Evolutionary conservation across 30 jellyfish, hydroid and myxozoan genomes (phyloP), one percentile per base, ranked within the genome.

Genomic region (Sanderia malayensis): DNA sequence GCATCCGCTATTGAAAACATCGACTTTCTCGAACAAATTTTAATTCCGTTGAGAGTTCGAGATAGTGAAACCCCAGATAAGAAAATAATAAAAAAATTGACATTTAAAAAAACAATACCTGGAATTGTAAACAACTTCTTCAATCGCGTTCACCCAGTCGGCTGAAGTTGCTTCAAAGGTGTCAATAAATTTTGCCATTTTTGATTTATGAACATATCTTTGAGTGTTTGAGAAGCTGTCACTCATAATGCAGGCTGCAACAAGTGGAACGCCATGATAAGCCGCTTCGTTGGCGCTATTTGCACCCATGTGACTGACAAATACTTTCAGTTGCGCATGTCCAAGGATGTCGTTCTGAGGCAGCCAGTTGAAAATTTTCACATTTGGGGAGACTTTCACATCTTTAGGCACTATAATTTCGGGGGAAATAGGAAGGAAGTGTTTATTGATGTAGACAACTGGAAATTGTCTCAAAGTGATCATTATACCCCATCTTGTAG

Each of bases 281-380:
- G 92, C 92, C 2, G 83, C 92, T 41, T 80, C 92, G 62, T 45
- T 18, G 23, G 92, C 92, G 30, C 92, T 58, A 46, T 80, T 80
- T 0, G 30, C 32, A 9, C 92, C 92, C 92, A 80, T 68, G 83
- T 80, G 92, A 68, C 92, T 80, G 6, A 80, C 79, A 58, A 80
- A 80, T 1, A 79, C 92, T 45, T 58, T 67, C 31, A 80, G 64
- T 34, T 80, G 53, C 46, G 46, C 63, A 46, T 80, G 92, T 19
- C 84, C 92, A 32, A 80, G 79, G 44, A 80, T 17, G 72, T 80
- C 92, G 58, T 80, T 80, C 76, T 80, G 92, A 22, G 92, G 92
- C 3, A 80, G 70, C 92, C 92, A 80, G 29, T 80, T 69, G 6
- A 80, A 19, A 4, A 49, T 49, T 49, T 19, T 49, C 6, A 49